Percentiles rank a stretch among this genome's conserved stretches.
Evolutionary conservation across 1,140 invertebrate species (phyloP).

Genomic region (Drosophila orosa): DNA sequence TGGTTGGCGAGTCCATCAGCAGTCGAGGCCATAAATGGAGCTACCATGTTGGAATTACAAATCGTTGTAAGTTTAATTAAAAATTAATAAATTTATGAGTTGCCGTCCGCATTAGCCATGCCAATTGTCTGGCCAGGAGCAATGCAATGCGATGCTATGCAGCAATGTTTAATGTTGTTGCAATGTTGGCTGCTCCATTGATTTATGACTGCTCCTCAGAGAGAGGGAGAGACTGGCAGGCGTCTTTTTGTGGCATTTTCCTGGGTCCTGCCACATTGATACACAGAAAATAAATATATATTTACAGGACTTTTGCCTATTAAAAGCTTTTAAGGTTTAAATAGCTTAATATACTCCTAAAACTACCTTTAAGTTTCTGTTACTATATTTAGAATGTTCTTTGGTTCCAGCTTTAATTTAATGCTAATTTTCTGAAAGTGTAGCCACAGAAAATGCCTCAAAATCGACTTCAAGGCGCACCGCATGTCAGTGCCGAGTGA

Average conservation of each 20-base stretch:
- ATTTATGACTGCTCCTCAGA: slow-evolving; percentile 53
- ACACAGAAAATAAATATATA: no score
- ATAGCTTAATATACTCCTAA: no score
- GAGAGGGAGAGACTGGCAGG: slow-evolving; percentile 48
- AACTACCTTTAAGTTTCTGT: neutral
- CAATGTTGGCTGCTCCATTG: slow-evolving; percentile 36
- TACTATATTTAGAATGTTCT: neutral
- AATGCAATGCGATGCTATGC: slow-evolving; percentile 44
- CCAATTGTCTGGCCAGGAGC: slow-evolving; percentile 72
- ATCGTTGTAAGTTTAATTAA: slow-evolving; percentile 81
- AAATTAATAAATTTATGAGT: slow-evolving; percentile 83
- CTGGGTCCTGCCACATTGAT: neutral
- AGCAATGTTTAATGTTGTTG: slow-evolving; percentile 30
- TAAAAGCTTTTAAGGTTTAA: no score
- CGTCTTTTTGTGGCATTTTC: slow-evolving; percentile 16
- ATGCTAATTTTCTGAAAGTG: neutral
- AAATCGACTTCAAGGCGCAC: slow-evolving; percentile 58
- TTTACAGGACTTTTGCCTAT: no score
- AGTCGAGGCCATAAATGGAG: slow-evolving; percentile 63
- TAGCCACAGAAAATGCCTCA: neutral
- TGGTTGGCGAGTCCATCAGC: slow-evolving; percentile 30
- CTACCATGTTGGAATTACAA: slow-evolving; percentile 75
- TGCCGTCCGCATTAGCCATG: slow-evolving; percentile 79
- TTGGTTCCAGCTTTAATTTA: neutral
- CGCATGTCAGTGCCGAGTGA: slow-evolving; percentile 57